Conservation (phyloP, 2,888 invertebrate species). For the Tromatobia lineatoria region DNA sequence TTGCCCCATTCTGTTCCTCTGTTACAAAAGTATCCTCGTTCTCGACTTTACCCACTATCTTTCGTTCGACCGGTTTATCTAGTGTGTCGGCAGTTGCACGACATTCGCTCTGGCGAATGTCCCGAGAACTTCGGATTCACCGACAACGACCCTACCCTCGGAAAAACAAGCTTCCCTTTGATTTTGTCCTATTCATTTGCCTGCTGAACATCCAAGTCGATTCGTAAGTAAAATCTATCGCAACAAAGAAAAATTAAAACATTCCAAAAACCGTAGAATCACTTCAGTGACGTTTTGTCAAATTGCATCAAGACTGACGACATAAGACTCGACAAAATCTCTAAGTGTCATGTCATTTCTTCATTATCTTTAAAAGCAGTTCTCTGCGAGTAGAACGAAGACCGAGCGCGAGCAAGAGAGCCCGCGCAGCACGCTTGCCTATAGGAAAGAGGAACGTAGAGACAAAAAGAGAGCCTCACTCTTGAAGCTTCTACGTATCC, state of each 20-base stretch:
- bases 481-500: not conserved
- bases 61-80: slow-evolving; percentile 69
- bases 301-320: not conserved
- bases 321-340: slow-evolving; percentile 5
- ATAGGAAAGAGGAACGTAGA: slow-evolving; percentile 1
- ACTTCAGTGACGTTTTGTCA: not conserved
- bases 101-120: slow-evolving; percentile 53
- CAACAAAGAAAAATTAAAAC: not conserved
- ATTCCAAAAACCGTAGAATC: not conserved
- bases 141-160: slow-evolving; percentile 6
- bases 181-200: not conserved
- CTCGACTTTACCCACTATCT: slow-evolving; percentile 80
- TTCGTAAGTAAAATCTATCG: not conserved
- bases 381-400: not conserved
- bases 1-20: slow-evolving; percentile 75
- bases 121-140: slow-evolving; percentile 37
- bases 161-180: not conserved
- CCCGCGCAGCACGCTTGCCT: not conserved
- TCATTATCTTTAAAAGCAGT: slow-evolving; percentile 16
- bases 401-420: not conserved
- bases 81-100: slow-evolving; percentile 48
- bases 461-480: not conserved
- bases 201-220: not conserved
- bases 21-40: slow-evolving; percentile 79
- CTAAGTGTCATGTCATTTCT: slow-evolving; percentile 13